phyloP scores from a whole-genome alignment of 1,140 invertebrate species.

The Lysiphlebus fabarum region DNA sequence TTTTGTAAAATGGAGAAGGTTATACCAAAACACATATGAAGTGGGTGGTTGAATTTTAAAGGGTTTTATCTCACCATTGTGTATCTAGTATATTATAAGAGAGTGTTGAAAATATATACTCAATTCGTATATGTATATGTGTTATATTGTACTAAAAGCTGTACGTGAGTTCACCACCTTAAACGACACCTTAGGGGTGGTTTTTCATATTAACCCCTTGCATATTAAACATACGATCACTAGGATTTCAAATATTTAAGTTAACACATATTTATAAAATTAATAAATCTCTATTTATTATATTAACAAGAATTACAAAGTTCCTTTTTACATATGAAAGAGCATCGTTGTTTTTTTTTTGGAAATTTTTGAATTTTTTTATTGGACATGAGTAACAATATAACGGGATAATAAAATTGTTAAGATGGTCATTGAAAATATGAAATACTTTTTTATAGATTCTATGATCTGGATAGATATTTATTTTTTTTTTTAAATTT shows the following conservation, averaged over 20 bases:
- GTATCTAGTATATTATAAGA: not conserved
- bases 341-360: too few species aligned
- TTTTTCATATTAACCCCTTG: slow-evolving; percentile 50
- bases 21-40: slow-evolving; percentile 23
- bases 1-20: slow-evolving; percentile 41
- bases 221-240: slow-evolving; percentile 48
- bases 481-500: too few species aligned
- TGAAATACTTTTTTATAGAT: too few species aligned
- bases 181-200: slow-evolving; percentile 46
- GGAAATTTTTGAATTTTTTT: too few species aligned
- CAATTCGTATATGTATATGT: too few species aligned
- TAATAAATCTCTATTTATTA: too few species aligned
- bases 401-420: too few species aligned
- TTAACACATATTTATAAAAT: slow-evolving; percentile 28
- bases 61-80: not conserved
- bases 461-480: too few species aligned
- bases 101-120: slow-evolving; percentile 18
- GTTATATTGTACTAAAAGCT: slow-evolving; percentile 5
- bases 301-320: too few species aligned
- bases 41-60: slow-evolving; percentile 5
- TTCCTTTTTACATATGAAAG: too few species aligned
- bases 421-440: too few species aligned
- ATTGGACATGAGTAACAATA: too few species aligned
- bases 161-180: slow-evolving; percentile 43
- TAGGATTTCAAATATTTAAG: slow-evolving; percentile 48